Evolutionary conservation across 1,140 invertebrate genomes (phyloP), one percentile per base, ranked within the genome.

Genomic region (Leucophenga varia): DNA sequence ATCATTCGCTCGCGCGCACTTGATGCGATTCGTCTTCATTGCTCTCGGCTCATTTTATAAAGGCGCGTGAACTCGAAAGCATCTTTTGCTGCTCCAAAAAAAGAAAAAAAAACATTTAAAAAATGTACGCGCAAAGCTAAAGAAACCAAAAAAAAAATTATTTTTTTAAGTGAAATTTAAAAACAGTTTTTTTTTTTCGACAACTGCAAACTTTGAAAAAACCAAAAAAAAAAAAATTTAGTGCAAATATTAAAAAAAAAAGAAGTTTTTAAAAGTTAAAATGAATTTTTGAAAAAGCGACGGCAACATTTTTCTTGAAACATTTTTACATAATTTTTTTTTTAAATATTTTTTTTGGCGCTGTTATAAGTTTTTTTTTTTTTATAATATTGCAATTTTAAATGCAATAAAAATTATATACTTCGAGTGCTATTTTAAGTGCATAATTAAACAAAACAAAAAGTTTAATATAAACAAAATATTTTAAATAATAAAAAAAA

Each of bases 31-130:
- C 22, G 22, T 25, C 22, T 25, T 25, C 10, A 6, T 10, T 25
- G 61, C 61, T 63, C 63, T 53, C 61, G 58, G 47, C 56, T 67
- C 59, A 56, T 64, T 56, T 67, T 50, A 67, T 47, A 59, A 50
- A 54, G 63, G 63, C 64, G 63, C 61, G 61, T 57, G 56, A 64
- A 64, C 51, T 43, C 46, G 55, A 57, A 63, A 64, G 60, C 60
- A 64, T 64, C 57, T n/a, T 64, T 54, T 49, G 51, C 47, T 53
- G 55, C 52, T 52, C 31, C 13, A n/a, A 6, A 14, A 13, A 47
- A 46, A 39, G 48, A 46, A 37, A 40, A 37, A 35, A 18, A 42
- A 49, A 55, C 42, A 59, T 43, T 52, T 38, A 10, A 36, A 49
- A 43, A 37, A 47, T 52, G 46, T 53, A 37, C 50, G 60, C 52